Base-by-base conservation (phyloP, 2,888 invertebrate species). In the Blera fallax region DNA sequence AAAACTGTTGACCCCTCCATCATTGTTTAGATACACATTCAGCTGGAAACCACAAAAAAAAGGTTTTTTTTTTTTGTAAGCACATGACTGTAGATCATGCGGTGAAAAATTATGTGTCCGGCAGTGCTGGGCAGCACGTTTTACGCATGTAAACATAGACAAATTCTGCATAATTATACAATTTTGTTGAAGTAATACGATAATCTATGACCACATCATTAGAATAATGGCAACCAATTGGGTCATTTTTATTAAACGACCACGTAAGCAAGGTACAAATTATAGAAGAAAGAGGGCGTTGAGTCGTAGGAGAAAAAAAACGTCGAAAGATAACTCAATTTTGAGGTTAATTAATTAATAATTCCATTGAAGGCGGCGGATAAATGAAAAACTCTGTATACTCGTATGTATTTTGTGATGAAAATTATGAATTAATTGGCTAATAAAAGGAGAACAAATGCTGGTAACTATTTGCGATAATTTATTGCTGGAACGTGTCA, bases 191-290 rank as follows among this genome's bases (percentile, higher is more conserved):
- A 54, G 37, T 37, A 16, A 56, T 69, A n/a, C 54, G 54, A 69
- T 69, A 27, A 67, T 67, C 50, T 65, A 16, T 67, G 50, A 37
- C 18, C 52, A 40, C 24, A 52, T 52, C 37, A 43, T 69, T 69
- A 29, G 27, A 54, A 40, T 56, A 40, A 54, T 54, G 37, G 21
- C 43, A 40, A 56, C 37, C 54, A 69, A 69, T 40, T 69, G 69
- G 69, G 69, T 56, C 69, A 69, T 43, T 54, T 69, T 40, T 43
- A 69, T 69, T 54, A 69, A 69, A 43, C 69, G 54, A 29, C 52
- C 29, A 54, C 40, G 37, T 27, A 16, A 14, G 54, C 43, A 52
- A 67, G 54, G 54, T 54, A 69, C 10, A 11, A 27, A 50, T 3
- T 4, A 24, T 8, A 37, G 11, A 11, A 40, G n/a, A 40, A 40